A percentile compares a stretch with the other conserved stretches of the same genome.
phyloP scores from a whole-genome alignment of 2,888 invertebrate genomes.

The Rhodophaea formosa region DNA sequence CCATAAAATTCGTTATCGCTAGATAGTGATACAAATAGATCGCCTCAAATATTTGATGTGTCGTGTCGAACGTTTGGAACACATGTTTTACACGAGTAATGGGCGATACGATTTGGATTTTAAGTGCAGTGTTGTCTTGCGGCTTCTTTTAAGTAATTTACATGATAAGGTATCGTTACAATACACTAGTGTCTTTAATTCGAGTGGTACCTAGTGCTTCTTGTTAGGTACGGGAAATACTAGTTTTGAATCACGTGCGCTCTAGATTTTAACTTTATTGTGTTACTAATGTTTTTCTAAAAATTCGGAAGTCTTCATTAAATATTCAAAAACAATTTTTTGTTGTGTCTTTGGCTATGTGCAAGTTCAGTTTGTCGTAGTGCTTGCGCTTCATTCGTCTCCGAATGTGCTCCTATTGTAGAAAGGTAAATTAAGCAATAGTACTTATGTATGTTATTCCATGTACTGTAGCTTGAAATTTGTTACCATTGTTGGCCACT shows the following conservation, averaged over 20 bases:
- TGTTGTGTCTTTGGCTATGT: no score
- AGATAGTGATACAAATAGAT: conserved; percentile 53
- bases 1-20: conserved; percentile 50
- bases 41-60: conserved; percentile 57
- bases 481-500: no score
- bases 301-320: no score
- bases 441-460: no score
- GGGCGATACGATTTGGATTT: conserved; percentile 37
- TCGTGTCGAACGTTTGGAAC: conserved; percentile 41
- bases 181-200: conserved; percentile 17
- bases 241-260: neutral
- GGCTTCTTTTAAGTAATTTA: conserved; percentile 27
- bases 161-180: conserved; percentile 25
- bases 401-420: no score
- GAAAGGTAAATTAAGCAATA: no score
- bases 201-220: conserved; percentile 17
- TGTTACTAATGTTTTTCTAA: neutral
- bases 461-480: no score
- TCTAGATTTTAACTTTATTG: neutral
- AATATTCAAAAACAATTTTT: no score
- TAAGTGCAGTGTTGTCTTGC: conserved; percentile 32
- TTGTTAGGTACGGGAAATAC: neutral
- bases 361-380: no score
- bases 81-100: conserved; percentile 57
- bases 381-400: no score